phyloP scores from a whole-genome alignment of 2,113 vertebrate species.

The Azemiops feae region DNA sequence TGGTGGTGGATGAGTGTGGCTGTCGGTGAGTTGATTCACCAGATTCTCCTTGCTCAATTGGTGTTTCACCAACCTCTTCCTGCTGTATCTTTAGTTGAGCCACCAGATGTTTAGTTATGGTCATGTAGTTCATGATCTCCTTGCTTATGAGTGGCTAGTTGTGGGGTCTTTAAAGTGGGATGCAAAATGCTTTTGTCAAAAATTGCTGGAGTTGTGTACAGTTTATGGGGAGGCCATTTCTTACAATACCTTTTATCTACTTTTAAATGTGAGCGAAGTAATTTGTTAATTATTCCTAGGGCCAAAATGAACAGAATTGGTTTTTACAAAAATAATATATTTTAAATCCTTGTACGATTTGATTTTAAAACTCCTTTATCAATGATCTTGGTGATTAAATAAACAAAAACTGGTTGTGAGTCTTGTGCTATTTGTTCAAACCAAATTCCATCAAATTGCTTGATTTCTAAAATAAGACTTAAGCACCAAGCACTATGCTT shows the following conservation, averaged over 20 bases:
- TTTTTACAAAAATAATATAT: neutral
- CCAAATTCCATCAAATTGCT: neutral
- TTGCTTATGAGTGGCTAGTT: neutral
- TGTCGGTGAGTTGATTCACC: slow-evolving; percentile 74
- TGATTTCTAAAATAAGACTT: neutral
- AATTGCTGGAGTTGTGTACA: neutral
- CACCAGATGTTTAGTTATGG: neutral
- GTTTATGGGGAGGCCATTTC: neutral
- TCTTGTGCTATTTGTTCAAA: neutral
- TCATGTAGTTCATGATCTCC: neutral
- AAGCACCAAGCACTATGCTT: neutral
- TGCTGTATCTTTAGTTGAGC: neutral
- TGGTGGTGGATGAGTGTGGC: slow-evolving; percentile 95
- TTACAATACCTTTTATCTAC: neutral
- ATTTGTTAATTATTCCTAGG: neutral
- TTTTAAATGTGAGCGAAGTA: neutral
- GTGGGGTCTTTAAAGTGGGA: neutral
- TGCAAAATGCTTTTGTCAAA: neutral
- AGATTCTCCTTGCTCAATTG: neutral
- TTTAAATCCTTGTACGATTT: neutral
- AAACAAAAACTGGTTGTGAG: neutral
- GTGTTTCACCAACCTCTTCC: neutral
- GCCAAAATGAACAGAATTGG: neutral
- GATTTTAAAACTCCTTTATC: neutral
- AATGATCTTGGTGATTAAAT: neutral